Conservation (phyloP, 2,888 invertebrate genomes). For the Pharmacophagus antenor region DNA sequence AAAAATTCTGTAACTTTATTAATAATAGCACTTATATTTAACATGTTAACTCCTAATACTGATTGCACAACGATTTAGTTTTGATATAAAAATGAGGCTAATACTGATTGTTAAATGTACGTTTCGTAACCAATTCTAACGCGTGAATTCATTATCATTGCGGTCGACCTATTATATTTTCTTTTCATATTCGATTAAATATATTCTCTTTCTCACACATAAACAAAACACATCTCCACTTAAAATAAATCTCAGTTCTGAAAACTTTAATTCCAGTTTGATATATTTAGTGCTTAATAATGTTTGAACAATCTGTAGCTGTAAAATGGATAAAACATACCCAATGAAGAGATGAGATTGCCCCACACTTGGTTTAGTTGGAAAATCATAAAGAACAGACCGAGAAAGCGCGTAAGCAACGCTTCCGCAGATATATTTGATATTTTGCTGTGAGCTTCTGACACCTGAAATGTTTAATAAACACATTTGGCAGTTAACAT, state of each 20-base stretch:
- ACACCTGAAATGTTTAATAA: conserved; percentile 58
- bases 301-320: background rate
- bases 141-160: background rate
- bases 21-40: too few species aligned
- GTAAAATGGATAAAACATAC: conserved; percentile 49
- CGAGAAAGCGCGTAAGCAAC: conserved; percentile 84
- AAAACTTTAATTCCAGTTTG: background rate
- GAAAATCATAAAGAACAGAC: conserved; percentile 87
- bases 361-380: conserved; percentile 86
- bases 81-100: conserved; percentile 23
- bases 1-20: too few species aligned
- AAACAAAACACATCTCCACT: background rate
- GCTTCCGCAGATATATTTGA: conserved; percentile 78
- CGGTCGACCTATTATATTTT: background rate
- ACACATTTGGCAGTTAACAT: too few species aligned
- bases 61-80: conserved; percentile 12
- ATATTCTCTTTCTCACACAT: background rate
- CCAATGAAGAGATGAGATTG: conserved; percentile 83
- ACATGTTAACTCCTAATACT: background rate
- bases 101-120: conserved; percentile 12
- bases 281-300: too few species aligned
- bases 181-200: background rate
- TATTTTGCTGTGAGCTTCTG: conserved; percentile 81
- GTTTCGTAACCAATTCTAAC: background rate
- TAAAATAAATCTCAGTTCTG: background rate